Evolutionary conservation across 2,888 invertebrate genomes (phyloP), one percentile per base, ranked within the genome.

Genomic region (Theretra japonica): DNA sequence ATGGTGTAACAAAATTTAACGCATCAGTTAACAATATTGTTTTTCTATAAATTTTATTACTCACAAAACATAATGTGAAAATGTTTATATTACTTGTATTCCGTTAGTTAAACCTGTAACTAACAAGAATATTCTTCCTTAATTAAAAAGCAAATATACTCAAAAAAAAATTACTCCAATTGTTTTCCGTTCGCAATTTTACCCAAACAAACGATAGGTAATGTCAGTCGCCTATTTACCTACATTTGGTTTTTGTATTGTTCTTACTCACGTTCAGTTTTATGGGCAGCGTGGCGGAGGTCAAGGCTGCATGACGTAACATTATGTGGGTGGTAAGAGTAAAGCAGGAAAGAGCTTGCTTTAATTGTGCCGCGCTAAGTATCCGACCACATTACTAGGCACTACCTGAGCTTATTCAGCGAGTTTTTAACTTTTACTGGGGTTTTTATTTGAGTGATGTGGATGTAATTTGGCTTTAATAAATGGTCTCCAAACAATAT

Each of bases 311-410:
- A 33, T 23, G 62, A 65, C 65, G 56, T 65, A 65, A 71, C 70
- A 71, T 71, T 65, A 71, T 62, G 23, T 71, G 56, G 56, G 56
- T 30, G 53, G 70, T 71, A 71, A 70, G 53, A 53, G 65, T 33
- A 56, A 33, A 21, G 33, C 23, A 41, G 56, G 62, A 65, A 65
- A 65, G n/a, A 62, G 53, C 56, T 48, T 17, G 23, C 19, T 41
- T 56, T 65, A 65, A 72, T 72, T 72, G 69, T 62, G n/a, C 41
- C 53, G 56, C 62, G 23, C 25, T 60, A 70, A 50, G 59, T 62
- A 62, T 28, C 50, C 53, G 50, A 50, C 59, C 59, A 53, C 50
- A 62, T 53, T 53, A 50, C 60, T 70, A 53, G 28, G 23, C 23
- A 30, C 53, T 53, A 53, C 60, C 53, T 60, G 60, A 6, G 17